Evolutionary conservation across 1,140 invertebrate species (phyloP), one percentile per base, ranked within the genome.

Genomic region (Pomacea maculata): DNA sequence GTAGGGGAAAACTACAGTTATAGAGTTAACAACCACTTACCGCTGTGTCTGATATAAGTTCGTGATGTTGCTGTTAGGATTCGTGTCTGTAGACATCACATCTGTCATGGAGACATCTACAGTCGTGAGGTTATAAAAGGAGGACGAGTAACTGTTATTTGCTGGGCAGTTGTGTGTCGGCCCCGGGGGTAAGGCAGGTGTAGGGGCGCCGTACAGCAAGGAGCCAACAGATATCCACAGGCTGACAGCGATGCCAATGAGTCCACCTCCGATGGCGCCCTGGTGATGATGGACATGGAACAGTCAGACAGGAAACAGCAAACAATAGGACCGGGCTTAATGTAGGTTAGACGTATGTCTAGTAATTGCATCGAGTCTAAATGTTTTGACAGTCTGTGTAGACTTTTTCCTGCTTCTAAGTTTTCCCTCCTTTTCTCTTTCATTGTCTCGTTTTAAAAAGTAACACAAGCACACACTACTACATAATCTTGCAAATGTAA

Each of bases 161-260:
- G 6, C 6, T 19, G 10, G 3, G 45, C 82, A 83, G 12, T 75
- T 70, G 21, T 75, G 68, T 29, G 63, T 70, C 12, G 82, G 25
- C 9, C 76, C 79, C 14, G n/a, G 63, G 8, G 57, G 55, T 63
- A 80, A 77, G 54, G 63, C 17, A 21, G 67, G 82, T 5, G 71
- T 34, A 21, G 64, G 64, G 5, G 64, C 45, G 12, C 79, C 82
- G 57, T 83, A 83, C 55, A 80, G 1, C 15, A 80, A 34, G 14
- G 79, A 67, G 25, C 82, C 82, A n/a, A 80, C 29, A 61, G 79
- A 61, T 12, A 83, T 73, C 82, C 82, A 83, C 15, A 80, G n/a
- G 63, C 57, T 80, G 17, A 78, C n/a, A 2, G 25, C n/a, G 17
- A 83, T 52, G 10, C 79, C 79, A 45, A 61, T 45, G 12, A 80